Base-by-base conservation (phyloP, 2,113 vertebrate species). In the Xenopus laevis region DNA sequence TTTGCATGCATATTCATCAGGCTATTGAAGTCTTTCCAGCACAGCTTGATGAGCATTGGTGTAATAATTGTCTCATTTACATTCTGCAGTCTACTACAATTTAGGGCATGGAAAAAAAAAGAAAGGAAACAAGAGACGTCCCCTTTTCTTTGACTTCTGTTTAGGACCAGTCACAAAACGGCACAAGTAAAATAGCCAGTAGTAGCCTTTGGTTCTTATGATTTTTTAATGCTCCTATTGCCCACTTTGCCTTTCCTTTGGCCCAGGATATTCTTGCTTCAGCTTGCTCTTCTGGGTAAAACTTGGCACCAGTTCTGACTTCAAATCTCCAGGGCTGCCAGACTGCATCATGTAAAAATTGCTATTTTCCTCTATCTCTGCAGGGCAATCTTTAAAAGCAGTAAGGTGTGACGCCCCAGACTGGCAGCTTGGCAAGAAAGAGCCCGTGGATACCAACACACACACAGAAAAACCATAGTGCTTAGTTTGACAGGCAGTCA, bases 1-100 rank as follows among this genome's bases (percentile, higher is more conserved):
- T 98, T 98, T 94, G 91, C 96, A 98, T 99, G 95, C 96, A 99
- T 98, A 99, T 98, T 99, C 97, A 99, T 99, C 96, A 99, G 95
- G 94, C 96, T 96, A 98, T 96, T 96, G 94, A 97, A 97, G 96
- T 98, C 97, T 98, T 97, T 97, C 96, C 96, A 98, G 96, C 95
- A 94, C 95, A 92, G 95, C 95, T 96, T 98, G 97, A 99, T 98
- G 97, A 98, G 95, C 95, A 93, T 94, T 95, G 93, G 94, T 95
- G 96, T 98, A 98, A 99, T 98, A 99, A 97, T 97, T 94, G 94
- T 95, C 96, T 99, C 95, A 99, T 99, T 99, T 99, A 96, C 96
- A 98, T 98, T 98, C 95, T 95, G 94, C 93, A 94, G 94, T 95
- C 94, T 94, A 95, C 91, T 93, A 95, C 94, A 95, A 94, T 98